phyloP scores from a whole-genome alignment of 1,140 invertebrate species.

The Microplitis mediator region DNA sequence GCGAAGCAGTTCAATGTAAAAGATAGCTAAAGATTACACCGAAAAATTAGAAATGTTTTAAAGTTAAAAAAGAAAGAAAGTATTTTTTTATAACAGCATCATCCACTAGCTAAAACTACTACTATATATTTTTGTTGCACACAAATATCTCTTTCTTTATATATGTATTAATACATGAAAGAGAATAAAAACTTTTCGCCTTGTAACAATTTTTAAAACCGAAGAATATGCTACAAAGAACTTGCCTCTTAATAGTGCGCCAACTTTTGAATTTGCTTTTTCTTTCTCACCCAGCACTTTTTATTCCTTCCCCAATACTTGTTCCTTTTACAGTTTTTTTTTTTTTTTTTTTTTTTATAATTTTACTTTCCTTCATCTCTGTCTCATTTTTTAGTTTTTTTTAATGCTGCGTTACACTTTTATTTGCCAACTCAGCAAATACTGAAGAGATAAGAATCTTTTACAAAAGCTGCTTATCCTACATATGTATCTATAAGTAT shows the following conservation, averaged over 20 bases:
- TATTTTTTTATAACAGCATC: too few relatives aligned
- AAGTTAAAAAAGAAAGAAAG: too few relatives aligned
- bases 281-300: constrained; percentile 18
- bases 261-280: constrained; percentile 30
- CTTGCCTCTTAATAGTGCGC: constrained; percentile 9
- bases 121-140: not conserved
- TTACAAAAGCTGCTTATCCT: not conserved
- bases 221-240: constrained; percentile 24
- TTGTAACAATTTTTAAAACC: constrained; percentile 16
- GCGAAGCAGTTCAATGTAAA: too few relatives aligned
- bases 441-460: not conserved
- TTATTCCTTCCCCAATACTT: constrained; percentile 10
- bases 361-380: not conserved
- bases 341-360: not conserved
- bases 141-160: not conserved
- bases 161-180: not conserved
- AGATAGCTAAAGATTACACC: too few relatives aligned
- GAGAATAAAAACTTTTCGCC: constrained; percentile 7
- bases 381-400: constrained; percentile 3
- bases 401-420: not conserved
- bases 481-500: not conserved
- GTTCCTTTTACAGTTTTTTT: not conserved
- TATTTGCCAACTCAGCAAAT: not conserved
- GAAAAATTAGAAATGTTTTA: too few relatives aligned
- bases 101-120: not conserved